These are phyloP conservation scores for Riparia riparia DNA, from an alignment of 2,113 vertebrate genomes.

Conservation along the genomic window DNA sequence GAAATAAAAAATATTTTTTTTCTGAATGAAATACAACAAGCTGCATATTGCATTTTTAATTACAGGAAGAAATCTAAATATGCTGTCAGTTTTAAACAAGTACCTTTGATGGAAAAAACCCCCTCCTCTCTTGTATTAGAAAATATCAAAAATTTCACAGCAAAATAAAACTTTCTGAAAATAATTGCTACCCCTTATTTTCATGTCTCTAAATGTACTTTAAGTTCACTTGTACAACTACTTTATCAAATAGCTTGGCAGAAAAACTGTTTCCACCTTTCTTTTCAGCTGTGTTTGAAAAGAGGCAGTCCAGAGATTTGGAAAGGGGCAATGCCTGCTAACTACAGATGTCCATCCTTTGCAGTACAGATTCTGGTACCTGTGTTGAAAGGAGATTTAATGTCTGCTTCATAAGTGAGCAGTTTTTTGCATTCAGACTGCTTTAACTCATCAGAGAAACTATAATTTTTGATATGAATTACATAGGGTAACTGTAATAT, in stretches of 20 bases:
- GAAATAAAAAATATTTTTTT: neutral
- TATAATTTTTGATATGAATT: neutral
- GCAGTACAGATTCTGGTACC: neutral
- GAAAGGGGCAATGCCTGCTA: neutral
- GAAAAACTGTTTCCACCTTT: neutral
- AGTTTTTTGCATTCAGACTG: neutral
- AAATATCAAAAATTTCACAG: neutral
- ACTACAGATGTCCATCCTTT: neutral
- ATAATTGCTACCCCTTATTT: neutral
- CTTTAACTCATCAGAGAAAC: neutral
- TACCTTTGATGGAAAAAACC: neutral
- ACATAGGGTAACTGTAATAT: neutral
- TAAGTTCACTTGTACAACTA: neutral
- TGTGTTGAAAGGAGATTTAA: neutral
- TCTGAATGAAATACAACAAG: neutral
- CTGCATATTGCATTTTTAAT: neutral
- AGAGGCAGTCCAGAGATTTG: neutral
- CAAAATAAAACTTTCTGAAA: neutral
- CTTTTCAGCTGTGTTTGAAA: neutral
- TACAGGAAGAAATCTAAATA: neutral
- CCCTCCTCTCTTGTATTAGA: neutral
- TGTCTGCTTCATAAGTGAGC: accelerated
- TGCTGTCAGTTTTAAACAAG: neutral
- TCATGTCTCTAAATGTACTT: neutral
- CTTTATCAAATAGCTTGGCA: neutral